A percentile compares a stretch with the other conserved stretches of the same genome.
Evolutionary conservation across 1,140 invertebrate genomes (phyloP).

Genomic region (Euwallacea fornicatus): DNA sequence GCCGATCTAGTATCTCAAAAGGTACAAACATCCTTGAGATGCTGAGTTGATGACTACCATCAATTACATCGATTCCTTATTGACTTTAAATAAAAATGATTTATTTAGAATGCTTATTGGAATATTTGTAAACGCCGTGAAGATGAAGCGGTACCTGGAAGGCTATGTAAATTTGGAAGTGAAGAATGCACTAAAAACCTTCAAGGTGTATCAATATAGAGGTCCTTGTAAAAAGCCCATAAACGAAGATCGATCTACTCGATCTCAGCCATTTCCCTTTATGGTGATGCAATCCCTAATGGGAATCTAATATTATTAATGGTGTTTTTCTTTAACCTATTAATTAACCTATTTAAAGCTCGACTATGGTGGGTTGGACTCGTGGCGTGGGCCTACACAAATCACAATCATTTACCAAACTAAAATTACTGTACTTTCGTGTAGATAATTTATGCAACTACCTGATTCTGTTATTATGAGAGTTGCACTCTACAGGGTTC

Average conservation of each 20-base stretch:
- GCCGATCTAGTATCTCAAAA: conserved; percentile 12
- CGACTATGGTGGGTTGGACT: conserved; percentile 2
- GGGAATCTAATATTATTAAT: conserved; percentile 2
- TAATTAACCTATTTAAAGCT: conserved; percentile 19
- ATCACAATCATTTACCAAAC: conserved; percentile 6
- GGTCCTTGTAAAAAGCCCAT: no score
- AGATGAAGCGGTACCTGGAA: no score
- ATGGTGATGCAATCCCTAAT: not conserved
- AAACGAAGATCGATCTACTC: no score
- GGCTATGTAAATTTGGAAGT: no score
- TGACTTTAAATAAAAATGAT: conserved; percentile 29
- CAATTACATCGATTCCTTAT: conserved; percentile 7
- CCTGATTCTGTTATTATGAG: not conserved
- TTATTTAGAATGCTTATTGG: no score
- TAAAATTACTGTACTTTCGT: not conserved
- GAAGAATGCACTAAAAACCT: no score
- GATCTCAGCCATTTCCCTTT: not conserved
- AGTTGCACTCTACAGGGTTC: no score
- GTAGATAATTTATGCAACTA: conserved; percentile 6
- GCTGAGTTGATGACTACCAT: conserved; percentile 11
- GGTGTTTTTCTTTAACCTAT: conserved; percentile 4
- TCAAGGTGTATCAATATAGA: no score
- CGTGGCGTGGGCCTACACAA: conserved; percentile 1
- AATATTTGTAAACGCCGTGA: no score
- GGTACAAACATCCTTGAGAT: conserved; percentile 26